Conservation (phyloP, 2,797 vertebrate genomes). For the Gallirallus australis region DNA sequence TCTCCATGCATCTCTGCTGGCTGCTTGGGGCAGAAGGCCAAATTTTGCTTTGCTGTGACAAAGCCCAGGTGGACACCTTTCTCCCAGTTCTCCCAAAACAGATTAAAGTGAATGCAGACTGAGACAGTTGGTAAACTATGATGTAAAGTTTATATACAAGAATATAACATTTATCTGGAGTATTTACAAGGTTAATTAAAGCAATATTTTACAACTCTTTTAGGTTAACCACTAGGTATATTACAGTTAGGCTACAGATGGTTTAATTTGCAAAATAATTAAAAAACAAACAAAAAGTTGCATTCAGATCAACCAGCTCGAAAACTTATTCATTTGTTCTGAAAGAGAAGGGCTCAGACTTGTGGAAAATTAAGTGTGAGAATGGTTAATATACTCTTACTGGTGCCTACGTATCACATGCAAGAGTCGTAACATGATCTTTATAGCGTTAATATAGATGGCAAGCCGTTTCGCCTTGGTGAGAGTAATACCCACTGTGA, state of each 20-base stretch:
- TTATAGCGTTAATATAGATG: neutral
- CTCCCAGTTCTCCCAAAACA: neutral
- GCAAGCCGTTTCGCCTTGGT: neutral
- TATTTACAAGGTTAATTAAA: slow-evolving; percentile 87
- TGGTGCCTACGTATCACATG: slow-evolving; percentile 62
- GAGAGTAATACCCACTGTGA: neutral
- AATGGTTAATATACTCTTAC: slow-evolving; percentile 63
- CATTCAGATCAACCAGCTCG: slow-evolving; percentile 58
- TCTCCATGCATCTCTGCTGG: neutral
- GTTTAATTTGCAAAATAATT: slow-evolving; percentile 74
- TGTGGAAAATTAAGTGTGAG: slow-evolving; percentile 53
- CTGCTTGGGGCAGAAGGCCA: neutral
- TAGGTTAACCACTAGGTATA: slow-evolving; percentile 77
- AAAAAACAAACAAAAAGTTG: slow-evolving; percentile 49
- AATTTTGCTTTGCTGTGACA: neutral
- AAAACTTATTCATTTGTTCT: slow-evolving; percentile 18
- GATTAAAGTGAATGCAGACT: slow-evolving; percentile 40
- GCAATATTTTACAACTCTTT: slow-evolving; percentile 86
- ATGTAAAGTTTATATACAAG: slow-evolving; percentile 84
- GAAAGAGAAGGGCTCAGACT: slow-evolving; percentile 26
- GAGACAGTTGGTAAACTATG: slow-evolving; percentile 63
- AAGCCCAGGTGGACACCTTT: neutral
- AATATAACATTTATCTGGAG: slow-evolving; percentile 85
- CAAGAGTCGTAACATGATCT: slow-evolving; percentile 23
- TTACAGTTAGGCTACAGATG: slow-evolving; percentile 79